phyloP scores from a whole-genome alignment of 2,113 vertebrate genomes.

The Helogale parvula region DNA sequence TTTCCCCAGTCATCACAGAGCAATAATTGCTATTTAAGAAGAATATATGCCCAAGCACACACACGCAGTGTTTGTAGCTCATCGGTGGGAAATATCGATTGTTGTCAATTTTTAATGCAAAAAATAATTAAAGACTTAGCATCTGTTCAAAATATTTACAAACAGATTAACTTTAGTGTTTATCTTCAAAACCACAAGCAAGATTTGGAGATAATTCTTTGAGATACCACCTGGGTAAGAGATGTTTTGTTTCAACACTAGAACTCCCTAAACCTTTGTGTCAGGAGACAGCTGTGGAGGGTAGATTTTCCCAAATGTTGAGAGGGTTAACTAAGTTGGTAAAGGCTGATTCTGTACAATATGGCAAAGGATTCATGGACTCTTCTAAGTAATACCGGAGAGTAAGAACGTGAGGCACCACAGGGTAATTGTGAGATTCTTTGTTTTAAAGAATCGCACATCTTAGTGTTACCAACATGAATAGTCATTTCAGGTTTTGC shows the following conservation, averaged over 20 bases:
- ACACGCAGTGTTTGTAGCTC: slow-evolving; percentile 69
- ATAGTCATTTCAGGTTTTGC: neutral
- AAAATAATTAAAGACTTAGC: slow-evolving; percentile 75
- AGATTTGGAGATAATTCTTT: slow-evolving; percentile 56
- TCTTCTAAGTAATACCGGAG: slow-evolving; percentile 8
- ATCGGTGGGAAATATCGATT: slow-evolving; percentile 59
- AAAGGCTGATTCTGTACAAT: slow-evolving; percentile 93
- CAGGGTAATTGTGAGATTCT: neutral
- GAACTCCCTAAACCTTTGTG: slow-evolving; percentile 93
- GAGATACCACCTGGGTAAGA: slow-evolving; percentile 82
- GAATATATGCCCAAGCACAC: slow-evolving; percentile 42
- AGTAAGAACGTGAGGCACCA: neutral
- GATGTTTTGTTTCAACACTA: slow-evolving; percentile 93
- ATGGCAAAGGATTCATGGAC: slow-evolving; percentile 90
- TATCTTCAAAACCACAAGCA: slow-evolving; percentile 66
- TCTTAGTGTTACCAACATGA: neutral
- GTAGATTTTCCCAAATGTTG: slow-evolving; percentile 90
- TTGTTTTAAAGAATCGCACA: slow-evolving; percentile 3
- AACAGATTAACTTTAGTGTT: slow-evolving; percentile 69
- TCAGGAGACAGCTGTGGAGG: slow-evolving; percentile 87
- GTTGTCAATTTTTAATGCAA: slow-evolving; percentile 79
- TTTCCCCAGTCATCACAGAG: slow-evolving; percentile 79
- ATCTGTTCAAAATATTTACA: slow-evolving; percentile 80
- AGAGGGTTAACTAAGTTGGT: slow-evolving; percentile 91
- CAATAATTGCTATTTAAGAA: slow-evolving; percentile 84